A percentile compares a stretch with the other conserved stretches of the same genome.
Evolutionary conservation across 2,888 invertebrate genomes (phyloP).

Genomic region (Heterodera filipjevi): DNA sequence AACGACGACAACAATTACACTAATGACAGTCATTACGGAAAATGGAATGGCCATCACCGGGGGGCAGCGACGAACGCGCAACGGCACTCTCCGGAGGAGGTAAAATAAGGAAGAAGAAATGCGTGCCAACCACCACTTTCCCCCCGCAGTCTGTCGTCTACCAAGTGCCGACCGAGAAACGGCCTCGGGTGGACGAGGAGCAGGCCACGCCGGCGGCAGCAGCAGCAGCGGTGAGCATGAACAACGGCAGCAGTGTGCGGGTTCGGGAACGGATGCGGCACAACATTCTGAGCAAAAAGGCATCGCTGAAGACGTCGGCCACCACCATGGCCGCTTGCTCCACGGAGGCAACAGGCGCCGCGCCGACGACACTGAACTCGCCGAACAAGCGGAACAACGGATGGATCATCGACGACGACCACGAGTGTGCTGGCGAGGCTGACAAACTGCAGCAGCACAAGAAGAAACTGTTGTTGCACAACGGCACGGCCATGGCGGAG

Average conservation of each 20-base stretch:
- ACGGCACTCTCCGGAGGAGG: not conserved
- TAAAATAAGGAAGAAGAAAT: not conserved
- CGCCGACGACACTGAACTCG: not conserved
- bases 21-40: not conserved
- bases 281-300: constrained; percentile 14
- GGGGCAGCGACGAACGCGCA: not conserved
- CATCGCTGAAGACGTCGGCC: not conserved
- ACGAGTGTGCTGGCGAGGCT: not conserved
- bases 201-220: not conserved
- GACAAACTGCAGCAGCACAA: not conserved
- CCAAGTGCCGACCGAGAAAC: not conserved
- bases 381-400: not conserved
- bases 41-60: not conserved
- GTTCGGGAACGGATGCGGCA: constrained; percentile 14
- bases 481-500: not conserved
- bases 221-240: not conserved
- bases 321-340: not conserved
- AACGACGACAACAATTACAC: not conserved
- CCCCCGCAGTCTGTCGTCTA: not conserved
- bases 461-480: constrained; percentile 5
- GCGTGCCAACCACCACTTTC: not conserved
- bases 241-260: not conserved
- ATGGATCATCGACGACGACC: not conserved
- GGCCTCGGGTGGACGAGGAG: not conserved
- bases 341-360: not conserved